These are phyloP conservation scores for Drosophila mulleri DNA, from an alignment of 2,888 invertebrate genomes.

Conservation along the genomic window DNA sequence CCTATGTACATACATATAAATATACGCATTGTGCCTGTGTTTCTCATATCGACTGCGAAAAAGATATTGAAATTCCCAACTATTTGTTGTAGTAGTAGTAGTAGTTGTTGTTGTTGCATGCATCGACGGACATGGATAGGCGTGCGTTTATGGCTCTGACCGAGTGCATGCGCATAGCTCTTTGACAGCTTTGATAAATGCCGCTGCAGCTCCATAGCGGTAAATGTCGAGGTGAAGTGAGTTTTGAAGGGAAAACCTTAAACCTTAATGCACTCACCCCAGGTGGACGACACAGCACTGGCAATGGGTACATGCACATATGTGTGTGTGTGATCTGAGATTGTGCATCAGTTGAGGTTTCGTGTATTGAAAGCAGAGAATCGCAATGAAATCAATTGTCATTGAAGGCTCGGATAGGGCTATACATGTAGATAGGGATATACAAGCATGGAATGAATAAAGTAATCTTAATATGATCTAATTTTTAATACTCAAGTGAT, in stretches of 20 bases:
- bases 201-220: slow-evolving; percentile 50
- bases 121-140: slow-evolving; percentile 21
- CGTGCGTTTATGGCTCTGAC: slow-evolving; percentile 10
- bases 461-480: no score
- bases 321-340: neutral
- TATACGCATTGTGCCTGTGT: neutral
- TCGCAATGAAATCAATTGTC: neutral
- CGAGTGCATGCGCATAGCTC: slow-evolving; percentile 19
- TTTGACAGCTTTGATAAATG: slow-evolving; percentile 56
- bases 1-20: slow-evolving; percentile 4
- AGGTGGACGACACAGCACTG: neutral
- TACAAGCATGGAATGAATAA: no score
- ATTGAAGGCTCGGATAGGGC: neutral
- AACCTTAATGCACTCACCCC: slow-evolving; percentile 9
- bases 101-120: slow-evolving; percentile 25
- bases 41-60: slow-evolving; percentile 30
- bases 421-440: no score
- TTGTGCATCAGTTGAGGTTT: neutral
- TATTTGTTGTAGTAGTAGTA: slow-evolving; percentile 36
- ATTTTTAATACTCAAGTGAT: no score
- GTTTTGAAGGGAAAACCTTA: slow-evolving; percentile 3
- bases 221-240: slow-evolving; percentile 32
- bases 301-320: neutral
- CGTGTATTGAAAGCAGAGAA: neutral
- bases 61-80: slow-evolving; percentile 48